These are phyloP conservation scores for Thecocarcelia acutangulata DNA, from an alignment of 2,888 invertebrate genomes.

Conservation along the genomic window DNA sequence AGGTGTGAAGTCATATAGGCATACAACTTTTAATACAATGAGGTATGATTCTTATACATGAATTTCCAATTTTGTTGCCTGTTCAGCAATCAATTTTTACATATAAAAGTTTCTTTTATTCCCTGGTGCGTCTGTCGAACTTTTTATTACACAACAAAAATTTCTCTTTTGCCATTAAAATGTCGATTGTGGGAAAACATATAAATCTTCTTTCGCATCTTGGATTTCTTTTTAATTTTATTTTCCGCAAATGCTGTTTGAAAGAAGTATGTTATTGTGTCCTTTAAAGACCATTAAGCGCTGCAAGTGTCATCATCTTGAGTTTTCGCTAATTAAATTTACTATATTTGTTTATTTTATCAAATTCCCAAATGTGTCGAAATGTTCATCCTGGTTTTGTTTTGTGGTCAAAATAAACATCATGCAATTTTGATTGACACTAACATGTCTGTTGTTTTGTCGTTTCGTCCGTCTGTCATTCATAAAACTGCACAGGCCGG, in stretches of 20 bases:
- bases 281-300: neutral
- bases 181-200: neutral
- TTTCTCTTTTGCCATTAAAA: too few relatives aligned
- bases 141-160: too few relatives aligned
- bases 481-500: constrained; percentile 29
- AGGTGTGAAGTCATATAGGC: too few relatives aligned
- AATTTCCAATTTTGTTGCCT: too few relatives aligned
- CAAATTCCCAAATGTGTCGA: constrained; percentile 25
- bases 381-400: constrained; percentile 13
- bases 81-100: too few relatives aligned
- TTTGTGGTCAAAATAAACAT: constrained; percentile 32
- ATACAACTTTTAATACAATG: too few relatives aligned
- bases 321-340: constrained; percentile 11
- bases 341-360: neutral
- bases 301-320: neutral
- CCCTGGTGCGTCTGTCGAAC: too few relatives aligned
- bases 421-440: constrained; percentile 31
- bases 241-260: too few relatives aligned
- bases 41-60: too few relatives aligned
- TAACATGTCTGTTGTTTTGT: neutral
- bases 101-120: too few relatives aligned
- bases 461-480: neutral
- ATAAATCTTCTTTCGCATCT: neutral
- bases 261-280: too few relatives aligned
- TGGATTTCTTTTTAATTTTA: too few relatives aligned